phyloP scores from a whole-genome alignment of 1,140 invertebrate species.

The Drosophila equinoxialis region DNA sequence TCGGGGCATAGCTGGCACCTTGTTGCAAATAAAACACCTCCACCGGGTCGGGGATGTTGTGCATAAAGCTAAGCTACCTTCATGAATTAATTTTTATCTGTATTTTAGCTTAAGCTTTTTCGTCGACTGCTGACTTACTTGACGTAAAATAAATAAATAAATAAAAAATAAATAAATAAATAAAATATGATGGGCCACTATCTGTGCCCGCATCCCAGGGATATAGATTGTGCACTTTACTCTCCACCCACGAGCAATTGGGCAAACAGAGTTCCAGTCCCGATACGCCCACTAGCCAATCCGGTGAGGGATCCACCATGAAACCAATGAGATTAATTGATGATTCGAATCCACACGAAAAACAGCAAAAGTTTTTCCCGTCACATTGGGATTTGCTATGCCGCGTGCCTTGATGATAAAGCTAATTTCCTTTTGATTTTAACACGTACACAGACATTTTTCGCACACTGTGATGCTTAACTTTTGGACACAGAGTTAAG shows the following conservation, averaged over 20 bases:
- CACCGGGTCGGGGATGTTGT: too few relatives aligned
- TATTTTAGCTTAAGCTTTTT: too few relatives aligned
- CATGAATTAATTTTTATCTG: too few relatives aligned
- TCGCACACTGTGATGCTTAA: background rate
- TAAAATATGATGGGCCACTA: constrained; percentile 94
- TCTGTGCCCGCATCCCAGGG: constrained; percentile 99
- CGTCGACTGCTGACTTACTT: too few relatives aligned
- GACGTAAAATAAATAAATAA: too few relatives aligned
- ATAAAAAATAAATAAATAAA: too few relatives aligned
- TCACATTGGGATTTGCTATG: constrained; percentile 96
- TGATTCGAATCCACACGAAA: constrained; percentile 96
- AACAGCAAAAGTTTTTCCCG: constrained; percentile 95
- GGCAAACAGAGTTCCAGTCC: constrained; percentile 94
- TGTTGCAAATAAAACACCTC: too few relatives aligned
- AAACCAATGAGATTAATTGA: constrained; percentile 96
- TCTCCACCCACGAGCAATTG: constrained; percentile 96
- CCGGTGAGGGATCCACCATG: constrained; percentile 97
- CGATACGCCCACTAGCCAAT: constrained; percentile 99
- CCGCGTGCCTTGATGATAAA: constrained; percentile 96
- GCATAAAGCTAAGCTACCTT: too few relatives aligned
- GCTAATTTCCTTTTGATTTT: too few relatives aligned
- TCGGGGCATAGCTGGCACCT: too few relatives aligned
- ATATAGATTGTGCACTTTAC: constrained; percentile 94
- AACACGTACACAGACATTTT: background rate
- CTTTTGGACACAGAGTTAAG: too few relatives aligned